These are phyloP conservation scores for Sminthopsis crassicaudata DNA, from an alignment of 2,113 vertebrate species.

Conservation along the genomic window DNA sequence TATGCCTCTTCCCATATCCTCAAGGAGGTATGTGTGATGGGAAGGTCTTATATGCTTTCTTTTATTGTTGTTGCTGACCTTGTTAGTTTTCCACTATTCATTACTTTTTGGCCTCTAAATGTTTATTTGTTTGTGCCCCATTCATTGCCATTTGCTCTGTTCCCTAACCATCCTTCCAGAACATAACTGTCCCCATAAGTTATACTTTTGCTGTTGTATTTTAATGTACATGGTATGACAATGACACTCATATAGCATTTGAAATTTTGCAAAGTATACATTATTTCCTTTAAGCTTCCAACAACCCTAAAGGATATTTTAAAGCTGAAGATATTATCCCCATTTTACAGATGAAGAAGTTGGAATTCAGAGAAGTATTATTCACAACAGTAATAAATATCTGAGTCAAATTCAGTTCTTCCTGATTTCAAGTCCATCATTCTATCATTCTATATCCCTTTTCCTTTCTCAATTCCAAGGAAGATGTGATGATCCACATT, in stretches of 20 bases:
- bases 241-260: not conserved
- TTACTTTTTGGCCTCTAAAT: not conserved
- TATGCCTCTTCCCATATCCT: not conserved
- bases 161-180: not conserved
- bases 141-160: not conserved
- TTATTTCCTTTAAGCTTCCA: not conserved
- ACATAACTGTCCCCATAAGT: not conserved
- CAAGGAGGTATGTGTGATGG: not conserved
- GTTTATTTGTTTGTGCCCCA: not conserved
- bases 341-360: not conserved
- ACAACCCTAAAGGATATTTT: not conserved
- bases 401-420: not conserved
- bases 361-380: not conserved
- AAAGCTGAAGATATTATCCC: not conserved
- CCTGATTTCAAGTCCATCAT: not conserved
- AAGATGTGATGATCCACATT: not conserved
- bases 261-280: not conserved
- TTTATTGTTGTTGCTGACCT: not conserved
- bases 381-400: not conserved
- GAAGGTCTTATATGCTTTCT: not conserved
- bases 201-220: not conserved
- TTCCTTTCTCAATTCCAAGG: not conserved
- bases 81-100: not conserved
- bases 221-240: not conserved
- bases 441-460: not conserved